phyloP scores from a whole-genome alignment of 2,113 vertebrate species.

The Turdus rufiventris region DNA sequence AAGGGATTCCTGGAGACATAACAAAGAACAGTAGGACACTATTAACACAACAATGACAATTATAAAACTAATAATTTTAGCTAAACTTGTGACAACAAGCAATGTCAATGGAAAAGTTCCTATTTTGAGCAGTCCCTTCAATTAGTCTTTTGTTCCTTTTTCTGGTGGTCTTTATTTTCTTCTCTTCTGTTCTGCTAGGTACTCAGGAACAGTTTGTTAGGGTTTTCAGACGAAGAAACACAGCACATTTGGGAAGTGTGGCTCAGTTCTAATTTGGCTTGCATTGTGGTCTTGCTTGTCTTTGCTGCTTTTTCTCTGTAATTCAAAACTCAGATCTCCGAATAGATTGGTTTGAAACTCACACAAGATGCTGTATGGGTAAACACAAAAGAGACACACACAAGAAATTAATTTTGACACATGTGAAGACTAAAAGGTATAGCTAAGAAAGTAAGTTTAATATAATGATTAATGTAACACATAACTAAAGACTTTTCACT shows the following conservation, averaged over 20 bases:
- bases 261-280: background rate
- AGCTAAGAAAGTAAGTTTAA: background rate
- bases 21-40: too few species aligned
- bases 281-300: background rate
- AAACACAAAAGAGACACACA: background rate
- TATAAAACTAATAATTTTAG: too few species aligned
- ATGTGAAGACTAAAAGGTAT: background rate
- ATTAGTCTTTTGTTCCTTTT: too few species aligned
- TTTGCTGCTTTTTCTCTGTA: background rate
- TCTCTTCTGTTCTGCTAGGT: background rate
- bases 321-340: background rate
- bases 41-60: too few species aligned
- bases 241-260: background rate
- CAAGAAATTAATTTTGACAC: background rate
- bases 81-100: too few species aligned
- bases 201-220: background rate
- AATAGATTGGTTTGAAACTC: background rate
- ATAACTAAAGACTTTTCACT: background rate
- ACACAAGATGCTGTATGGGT: background rate
- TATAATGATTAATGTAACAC: too few species aligned
- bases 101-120: too few species aligned
- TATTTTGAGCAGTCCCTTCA: too few species aligned
- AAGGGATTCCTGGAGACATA: too few species aligned
- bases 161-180: background rate
- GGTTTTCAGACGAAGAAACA: background rate